A percentile compares a stretch with the other conserved stretches of the same genome.
Conservation (phyloP, 2,113 vertebrate species). For the Paramisgurnus dabryanus region DNA sequence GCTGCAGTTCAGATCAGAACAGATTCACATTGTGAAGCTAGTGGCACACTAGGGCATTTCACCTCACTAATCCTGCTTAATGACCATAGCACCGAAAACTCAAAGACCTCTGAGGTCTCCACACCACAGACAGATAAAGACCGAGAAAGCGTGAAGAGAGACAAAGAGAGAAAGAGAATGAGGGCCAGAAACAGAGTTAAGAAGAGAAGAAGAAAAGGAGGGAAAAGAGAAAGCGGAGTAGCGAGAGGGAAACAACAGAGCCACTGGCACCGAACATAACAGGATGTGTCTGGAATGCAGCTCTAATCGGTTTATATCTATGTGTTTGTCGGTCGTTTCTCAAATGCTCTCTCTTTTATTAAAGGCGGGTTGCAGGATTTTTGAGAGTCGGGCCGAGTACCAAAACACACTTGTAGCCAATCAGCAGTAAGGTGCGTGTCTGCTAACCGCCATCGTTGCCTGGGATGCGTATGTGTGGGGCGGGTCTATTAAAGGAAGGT, state of each 20-base stretch:
- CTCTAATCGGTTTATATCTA: conserved; percentile 71
- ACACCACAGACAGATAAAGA: conserved; percentile 33
- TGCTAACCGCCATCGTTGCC: too few relatives aligned
- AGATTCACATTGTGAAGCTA: conserved; percentile 36
- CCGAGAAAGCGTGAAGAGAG: conserved; percentile 13
- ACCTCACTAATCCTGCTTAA: conserved; percentile 69
- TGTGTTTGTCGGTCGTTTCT: conserved; percentile 49
- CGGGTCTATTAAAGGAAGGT: too few relatives aligned
- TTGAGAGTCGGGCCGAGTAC: too few relatives aligned
- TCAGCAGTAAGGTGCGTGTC: too few relatives aligned
- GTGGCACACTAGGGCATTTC: conserved; percentile 41
- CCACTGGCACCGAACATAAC: conserved; percentile 57
- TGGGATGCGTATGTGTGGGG: too few relatives aligned
- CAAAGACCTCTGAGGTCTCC: conserved; percentile 50
- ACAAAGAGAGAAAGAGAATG: neutral
- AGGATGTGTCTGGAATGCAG: conserved; percentile 64
- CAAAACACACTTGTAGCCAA: too few relatives aligned
- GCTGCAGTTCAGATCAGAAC: conserved; percentile 41
- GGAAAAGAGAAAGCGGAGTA: conserved; percentile 48
- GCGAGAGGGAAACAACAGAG: conserved; percentile 25
- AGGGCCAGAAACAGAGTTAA: conserved; percentile 3
- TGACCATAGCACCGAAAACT: conserved; percentile 60
- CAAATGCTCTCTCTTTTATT: conserved; percentile 17
- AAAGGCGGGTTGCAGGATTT: too few relatives aligned
- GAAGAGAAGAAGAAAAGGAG: conserved; percentile 30